Conservation (phyloP, 2,113 vertebrate genomes). For the Hippocampus zosterae region DNA sequence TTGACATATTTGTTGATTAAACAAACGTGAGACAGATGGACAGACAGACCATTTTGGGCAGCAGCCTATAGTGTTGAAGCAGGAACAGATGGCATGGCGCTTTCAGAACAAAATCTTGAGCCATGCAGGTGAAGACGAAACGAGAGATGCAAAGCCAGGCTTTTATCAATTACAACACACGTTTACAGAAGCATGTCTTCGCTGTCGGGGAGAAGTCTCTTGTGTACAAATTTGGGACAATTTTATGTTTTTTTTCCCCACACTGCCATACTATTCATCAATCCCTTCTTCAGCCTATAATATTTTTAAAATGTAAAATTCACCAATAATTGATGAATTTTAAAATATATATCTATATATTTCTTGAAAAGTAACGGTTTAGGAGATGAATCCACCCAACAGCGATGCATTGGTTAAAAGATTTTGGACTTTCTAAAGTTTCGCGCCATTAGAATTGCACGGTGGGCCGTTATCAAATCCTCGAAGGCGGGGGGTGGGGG, state of each 20-base stretch:
- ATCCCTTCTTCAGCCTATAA: not conserved
- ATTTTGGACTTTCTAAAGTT: not conserved
- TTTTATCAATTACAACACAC: conserved; percentile 36
- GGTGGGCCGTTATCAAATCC: not conserved
- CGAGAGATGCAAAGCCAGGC: conserved; percentile 11
- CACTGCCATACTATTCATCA: not conserved
- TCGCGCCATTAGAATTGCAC: not conserved
- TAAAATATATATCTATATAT: not conserved
- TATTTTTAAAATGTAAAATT: not conserved
- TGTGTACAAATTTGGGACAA: not conserved
- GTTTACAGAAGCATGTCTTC: not conserved
- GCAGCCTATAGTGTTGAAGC: conserved; percentile 38
- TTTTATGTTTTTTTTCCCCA: not conserved
- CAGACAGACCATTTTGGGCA: conserved; percentile 19
- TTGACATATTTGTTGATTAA: conserved; percentile 28
- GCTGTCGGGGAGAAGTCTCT: not conserved
- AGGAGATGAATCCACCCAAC: not conserved
- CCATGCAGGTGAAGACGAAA: conserved; percentile 46
- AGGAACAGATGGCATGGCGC: not conserved
- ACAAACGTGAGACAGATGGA: conserved; percentile 33
- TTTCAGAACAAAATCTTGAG: conserved; percentile 22
- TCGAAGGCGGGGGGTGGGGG: too few species aligned
- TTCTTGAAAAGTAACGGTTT: not conserved
- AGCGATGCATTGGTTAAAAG: not conserved
- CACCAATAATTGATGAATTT: not conserved